Percentiles rank a stretch among this genome's conserved stretches.
These are phyloP conservation scores for Cynopterus brachyotis DNA, from an alignment of 2,113 vertebrate genomes.

Conservation along the genomic window DNA sequence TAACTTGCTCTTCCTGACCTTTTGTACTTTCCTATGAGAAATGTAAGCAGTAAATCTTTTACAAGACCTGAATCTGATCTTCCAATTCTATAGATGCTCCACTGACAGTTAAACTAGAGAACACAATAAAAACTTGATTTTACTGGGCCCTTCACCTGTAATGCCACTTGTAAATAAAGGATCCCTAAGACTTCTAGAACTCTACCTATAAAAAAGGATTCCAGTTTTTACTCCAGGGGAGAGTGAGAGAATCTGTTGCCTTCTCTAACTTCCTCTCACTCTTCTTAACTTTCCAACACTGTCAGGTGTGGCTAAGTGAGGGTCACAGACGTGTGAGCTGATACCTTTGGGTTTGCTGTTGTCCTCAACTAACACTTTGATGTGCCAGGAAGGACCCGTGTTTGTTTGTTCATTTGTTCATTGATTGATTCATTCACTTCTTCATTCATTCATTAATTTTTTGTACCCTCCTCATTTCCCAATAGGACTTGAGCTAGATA, in stretches of 20 bases:
- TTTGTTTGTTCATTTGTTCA: not conserved
- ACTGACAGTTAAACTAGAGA: not conserved
- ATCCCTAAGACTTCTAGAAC: not conserved
- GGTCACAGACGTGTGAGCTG: not conserved
- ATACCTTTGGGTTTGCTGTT: not conserved
- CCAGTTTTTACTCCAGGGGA: not conserved
- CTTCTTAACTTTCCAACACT: not conserved
- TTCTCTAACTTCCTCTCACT: not conserved
- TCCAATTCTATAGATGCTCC: not conserved
- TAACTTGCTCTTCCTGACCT: not conserved
- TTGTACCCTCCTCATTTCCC: not conserved
- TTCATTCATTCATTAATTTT: slow-evolving; percentile 1
- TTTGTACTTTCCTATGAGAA: not conserved
- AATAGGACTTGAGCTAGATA: not conserved
- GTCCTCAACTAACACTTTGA: not conserved
- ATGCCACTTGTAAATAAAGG: not conserved
- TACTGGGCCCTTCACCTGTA: not conserved
- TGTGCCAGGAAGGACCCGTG: not conserved
- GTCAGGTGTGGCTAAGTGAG: not conserved
- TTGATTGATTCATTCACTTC: not conserved
- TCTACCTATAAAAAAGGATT: not conserved
- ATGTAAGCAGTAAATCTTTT: slow-evolving; percentile 4
- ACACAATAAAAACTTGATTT: not conserved
- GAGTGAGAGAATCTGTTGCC: not conserved
- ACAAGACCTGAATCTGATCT: not conserved